Base-by-base conservation (phyloP, 2,888 invertebrate genomes). In the Caenorhabditis afra region DNA sequence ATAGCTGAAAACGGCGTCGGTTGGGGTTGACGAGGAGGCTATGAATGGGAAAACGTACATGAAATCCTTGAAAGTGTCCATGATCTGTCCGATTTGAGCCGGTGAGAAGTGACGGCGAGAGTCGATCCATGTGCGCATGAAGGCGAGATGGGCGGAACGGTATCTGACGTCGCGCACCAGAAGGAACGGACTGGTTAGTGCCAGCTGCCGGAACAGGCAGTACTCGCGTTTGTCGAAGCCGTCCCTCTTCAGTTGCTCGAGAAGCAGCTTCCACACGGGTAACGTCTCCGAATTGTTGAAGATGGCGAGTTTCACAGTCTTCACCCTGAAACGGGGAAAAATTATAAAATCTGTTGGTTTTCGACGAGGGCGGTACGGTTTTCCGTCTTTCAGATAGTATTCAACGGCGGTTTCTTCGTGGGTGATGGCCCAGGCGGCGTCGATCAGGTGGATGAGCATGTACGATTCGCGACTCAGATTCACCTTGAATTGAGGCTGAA, bases 151-250 rank as follows among this genome's bases (percentile, higher is more conserved):
- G 22, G 8, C 20, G 20, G 18, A 5, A 1, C 49, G 12, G 49
- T 29, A 14, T n/a, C 14, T 3, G n/a, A 5, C 12, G 52, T 23
- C 52, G 11, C n/a, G 14, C 1, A 4, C 5, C 52, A 52, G 22
- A 2, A 29, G 23, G 8, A 14, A 14, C 0, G n/a, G 0, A 8
- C 29, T 29, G 29, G 4, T n/a, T 1, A 52, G 14, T 12, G 52
- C 23, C 23, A 29, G 29, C 52, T 52, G 52, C 5, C 52, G 52
- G 52, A 14, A 52, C n/a, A 52, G 23, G 23, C 52, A 29, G n/a
- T 52, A 52, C n/a, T 52, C 52, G 52, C 3, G 5, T n/a, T 52
- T 23, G 29, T 10, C 11, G 29, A 52, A 52, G 3, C 29, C 52
- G 52, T 7, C 1, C n/a, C 1, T 3, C 4, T n/a, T 2, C n/a